Evolutionary conservation across 2,888 invertebrate species (phyloP).

Genomic region (Scrobipalpa atriplicella): DNA sequence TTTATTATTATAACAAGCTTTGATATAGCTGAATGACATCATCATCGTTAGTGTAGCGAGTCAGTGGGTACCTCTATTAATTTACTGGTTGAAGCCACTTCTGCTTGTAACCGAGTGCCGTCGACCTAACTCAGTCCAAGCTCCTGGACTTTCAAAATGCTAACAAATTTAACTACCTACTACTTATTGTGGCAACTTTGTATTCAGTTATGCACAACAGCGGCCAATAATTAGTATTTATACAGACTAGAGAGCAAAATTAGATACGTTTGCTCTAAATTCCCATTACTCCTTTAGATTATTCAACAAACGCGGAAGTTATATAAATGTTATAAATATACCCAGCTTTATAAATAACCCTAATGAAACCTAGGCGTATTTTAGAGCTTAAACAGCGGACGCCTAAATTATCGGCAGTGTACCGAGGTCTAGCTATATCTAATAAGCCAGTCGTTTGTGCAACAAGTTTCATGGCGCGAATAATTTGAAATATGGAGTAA

Average conservation of each 20-base stretch:
- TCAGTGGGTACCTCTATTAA: slow-evolving; percentile 63
- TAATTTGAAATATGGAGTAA: slow-evolving; percentile 47
- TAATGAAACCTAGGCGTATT: slow-evolving; percentile 39
- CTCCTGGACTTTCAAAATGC: not conserved
- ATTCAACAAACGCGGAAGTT: slow-evolving; percentile 47
- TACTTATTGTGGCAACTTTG: not conserved
- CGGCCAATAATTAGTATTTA: slow-evolving; percentile 24
- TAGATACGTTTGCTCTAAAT: slow-evolving; percentile 41
- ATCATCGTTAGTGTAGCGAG: slow-evolving; percentile 43
- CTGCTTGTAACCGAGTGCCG: slow-evolving; percentile 39
- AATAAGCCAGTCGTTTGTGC: slow-evolving; percentile 37
- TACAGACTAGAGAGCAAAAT: slow-evolving; percentile 43
- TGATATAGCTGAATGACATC: slow-evolving; percentile 48
- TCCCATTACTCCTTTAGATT: slow-evolving; percentile 39
- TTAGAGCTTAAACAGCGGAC: slow-evolving; percentile 39
- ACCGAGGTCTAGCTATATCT: slow-evolving; percentile 16
- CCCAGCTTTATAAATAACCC: slow-evolving; percentile 46
- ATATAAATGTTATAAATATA: slow-evolving; percentile 46
- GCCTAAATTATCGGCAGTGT: slow-evolving; percentile 38
- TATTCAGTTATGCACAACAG: slow-evolving; percentile 15
- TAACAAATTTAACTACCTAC: not conserved
- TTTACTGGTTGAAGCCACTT: slow-evolving; percentile 62
- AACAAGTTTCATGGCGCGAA: slow-evolving; percentile 37
- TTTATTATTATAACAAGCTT: not conserved
- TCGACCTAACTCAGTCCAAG: not conserved